A percentile compares a stretch with the other conserved stretches of the same genome.
These are phyloP conservation scores for Aleiodes testaceus DNA, from an alignment of 2,888 invertebrate genomes.

Conservation along the genomic window DNA sequence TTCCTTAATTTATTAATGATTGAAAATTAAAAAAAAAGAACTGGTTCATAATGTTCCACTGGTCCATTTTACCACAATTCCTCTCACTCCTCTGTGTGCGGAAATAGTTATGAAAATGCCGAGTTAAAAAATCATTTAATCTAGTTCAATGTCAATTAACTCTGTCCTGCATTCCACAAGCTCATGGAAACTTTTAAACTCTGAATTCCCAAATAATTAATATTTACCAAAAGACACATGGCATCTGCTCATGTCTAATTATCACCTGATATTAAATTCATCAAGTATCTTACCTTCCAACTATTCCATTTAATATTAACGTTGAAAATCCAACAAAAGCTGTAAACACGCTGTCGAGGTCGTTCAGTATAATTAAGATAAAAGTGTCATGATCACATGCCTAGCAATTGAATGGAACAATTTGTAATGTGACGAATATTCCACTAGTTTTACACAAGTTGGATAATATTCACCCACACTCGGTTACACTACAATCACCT, in stretches of 20 bases:
- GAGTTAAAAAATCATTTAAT: too few relatives aligned
- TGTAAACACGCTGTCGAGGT: neutral
- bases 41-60: too few relatives aligned
- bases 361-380: conserved; percentile 16
- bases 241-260: neutral
- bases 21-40: too few relatives aligned
- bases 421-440: conserved; percentile 14
- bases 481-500: neutral
- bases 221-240: too few relatives aligned
- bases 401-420: conserved; percentile 25
- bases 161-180: neutral
- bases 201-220: too few relatives aligned
- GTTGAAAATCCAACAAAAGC: neutral
- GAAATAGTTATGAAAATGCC: too few relatives aligned
- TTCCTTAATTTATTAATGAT: too few relatives aligned
- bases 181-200: neutral
- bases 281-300: neutral
- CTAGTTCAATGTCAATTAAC: too few relatives aligned
- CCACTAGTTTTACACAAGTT: conserved; percentile 4
- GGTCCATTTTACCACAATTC: too few relatives aligned
- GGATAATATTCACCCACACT: conserved; percentile 19
- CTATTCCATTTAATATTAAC: neutral
- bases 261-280: neutral
- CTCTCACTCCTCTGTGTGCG: too few relatives aligned
- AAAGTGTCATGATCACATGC: conserved; percentile 24